Conservation (phyloP, 2,113 vertebrate genomes). For the Electrona antarctica region DNA sequence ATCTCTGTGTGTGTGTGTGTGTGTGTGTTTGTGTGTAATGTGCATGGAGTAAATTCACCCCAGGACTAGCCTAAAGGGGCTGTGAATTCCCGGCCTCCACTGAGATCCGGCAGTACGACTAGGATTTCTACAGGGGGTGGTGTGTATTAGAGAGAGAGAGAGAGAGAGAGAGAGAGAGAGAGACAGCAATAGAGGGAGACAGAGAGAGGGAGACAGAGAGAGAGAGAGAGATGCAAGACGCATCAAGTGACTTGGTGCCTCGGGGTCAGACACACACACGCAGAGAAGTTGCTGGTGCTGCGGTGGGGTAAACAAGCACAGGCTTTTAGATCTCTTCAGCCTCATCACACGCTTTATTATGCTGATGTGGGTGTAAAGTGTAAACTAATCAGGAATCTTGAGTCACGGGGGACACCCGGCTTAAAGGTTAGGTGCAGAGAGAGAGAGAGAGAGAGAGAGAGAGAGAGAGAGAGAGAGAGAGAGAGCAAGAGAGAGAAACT, state of each 20-base stretch:
- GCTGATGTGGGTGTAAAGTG: slow-evolving; percentile 74
- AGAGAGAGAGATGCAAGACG: slow-evolving; percentile 58
- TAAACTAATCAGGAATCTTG: slow-evolving; percentile 77
- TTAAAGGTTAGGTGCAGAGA: slow-evolving; percentile 71
- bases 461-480: slow-evolving; percentile 18
- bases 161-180: no score
- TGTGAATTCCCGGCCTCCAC: slow-evolving; percentile 70
- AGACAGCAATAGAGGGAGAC: no score
- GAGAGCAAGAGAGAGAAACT: slow-evolving; percentile 36
- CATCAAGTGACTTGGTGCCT: slow-evolving; percentile 80
- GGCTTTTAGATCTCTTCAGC: slow-evolving; percentile 77
- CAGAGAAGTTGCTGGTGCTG: slow-evolving; percentile 67
- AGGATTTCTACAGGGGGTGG: slow-evolving; percentile 71
- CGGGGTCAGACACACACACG: slow-evolving; percentile 71
- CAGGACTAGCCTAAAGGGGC: slow-evolving; percentile 83
- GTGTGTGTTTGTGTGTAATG: slow-evolving; percentile 21
- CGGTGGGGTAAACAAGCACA: slow-evolving; percentile 74
- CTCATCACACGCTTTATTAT: slow-evolving; percentile 75
- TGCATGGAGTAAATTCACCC: slow-evolving; percentile 74
- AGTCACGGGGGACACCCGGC: slow-evolving; percentile 60
- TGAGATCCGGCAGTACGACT: slow-evolving; percentile 71
- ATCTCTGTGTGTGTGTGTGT: slow-evolving; percentile 45
- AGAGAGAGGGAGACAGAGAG: no score
- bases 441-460: slow-evolving; percentile 35
- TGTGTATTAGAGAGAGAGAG: slow-evolving; percentile 6